Evolutionary conservation across 1,140 invertebrate genomes (phyloP).

Genomic region (Apis dorsata): DNA sequence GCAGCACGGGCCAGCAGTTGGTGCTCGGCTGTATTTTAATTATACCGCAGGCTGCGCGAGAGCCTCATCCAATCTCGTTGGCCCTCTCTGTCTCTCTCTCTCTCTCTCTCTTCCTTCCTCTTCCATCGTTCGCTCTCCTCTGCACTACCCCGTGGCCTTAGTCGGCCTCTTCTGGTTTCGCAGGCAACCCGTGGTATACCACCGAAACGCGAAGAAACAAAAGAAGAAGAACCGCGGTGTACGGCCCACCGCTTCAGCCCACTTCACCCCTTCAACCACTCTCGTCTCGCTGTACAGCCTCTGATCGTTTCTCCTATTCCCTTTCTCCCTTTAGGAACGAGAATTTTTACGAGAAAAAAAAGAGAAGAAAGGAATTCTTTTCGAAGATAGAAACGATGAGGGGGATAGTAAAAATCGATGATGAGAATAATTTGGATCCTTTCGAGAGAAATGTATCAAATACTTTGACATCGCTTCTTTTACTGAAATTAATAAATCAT

Average conservation of each 20-base stretch:
- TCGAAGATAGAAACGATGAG: not conserved
- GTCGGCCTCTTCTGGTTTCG: slow-evolving; percentile 42
- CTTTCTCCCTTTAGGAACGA: slow-evolving; percentile 31
- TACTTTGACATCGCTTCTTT: not conserved
- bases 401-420: not conserved
- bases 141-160: slow-evolving; percentile 30
- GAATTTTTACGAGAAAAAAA: not conserved
- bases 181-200: slow-evolving; percentile 59
- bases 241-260: slow-evolving; percentile 66
- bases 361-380: no score
- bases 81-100: slow-evolving; percentile 16
- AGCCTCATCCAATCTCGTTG: slow-evolving; percentile 66
- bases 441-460: not conserved
- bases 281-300: slow-evolving; percentile 55
- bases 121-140: slow-evolving; percentile 43
- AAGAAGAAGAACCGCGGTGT: slow-evolving; percentile 73
- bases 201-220: slow-evolving; percentile 74
- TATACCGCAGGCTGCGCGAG: slow-evolving; percentile 52
- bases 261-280: slow-evolving; percentile 13
- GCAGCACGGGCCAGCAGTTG: slow-evolving; percentile 68
- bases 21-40: slow-evolving; percentile 77
- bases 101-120: slow-evolving; percentile 37
- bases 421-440: not conserved
- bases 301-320: slow-evolving; percentile 51
- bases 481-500: not conserved